Conservation (phyloP, 2,797 vertebrate species). For the Rhabdophis nuchalis region DNA sequence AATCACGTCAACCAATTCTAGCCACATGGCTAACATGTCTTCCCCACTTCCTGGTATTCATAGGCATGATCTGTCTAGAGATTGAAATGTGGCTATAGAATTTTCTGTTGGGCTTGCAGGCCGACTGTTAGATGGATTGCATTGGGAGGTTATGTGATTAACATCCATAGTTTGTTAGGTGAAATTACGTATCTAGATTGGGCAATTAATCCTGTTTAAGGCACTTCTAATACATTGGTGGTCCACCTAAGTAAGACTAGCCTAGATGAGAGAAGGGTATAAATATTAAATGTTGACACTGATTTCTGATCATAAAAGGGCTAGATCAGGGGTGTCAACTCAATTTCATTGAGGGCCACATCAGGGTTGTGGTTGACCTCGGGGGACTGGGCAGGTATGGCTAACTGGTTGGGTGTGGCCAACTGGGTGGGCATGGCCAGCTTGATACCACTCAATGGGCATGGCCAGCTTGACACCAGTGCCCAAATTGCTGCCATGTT, state of each 20-base stretch:
- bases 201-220: background rate
- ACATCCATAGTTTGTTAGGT: background rate
- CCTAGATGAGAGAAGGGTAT: background rate
- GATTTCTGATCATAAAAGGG: background rate
- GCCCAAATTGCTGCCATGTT: too few relatives aligned
- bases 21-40: background rate
- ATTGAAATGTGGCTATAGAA: background rate
- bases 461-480: too few relatives aligned
- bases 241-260: background rate
- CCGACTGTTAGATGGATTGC: background rate
- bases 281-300: background rate
- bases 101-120: background rate
- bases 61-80: background rate
- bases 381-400: too few relatives aligned
- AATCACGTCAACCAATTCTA: background rate
- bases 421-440: too few relatives aligned
- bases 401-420: too few relatives aligned
- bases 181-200: background rate
- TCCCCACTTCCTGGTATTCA: background rate
- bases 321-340: background rate
- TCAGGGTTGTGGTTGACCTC: too few relatives aligned
- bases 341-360: too few relatives aligned
- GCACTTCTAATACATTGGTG: background rate
- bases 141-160: background rate
- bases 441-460: too few relatives aligned